Evolutionary conservation across 1,140 invertebrate genomes (phyloP).

Genomic region (Ceratitis capitata): DNA sequence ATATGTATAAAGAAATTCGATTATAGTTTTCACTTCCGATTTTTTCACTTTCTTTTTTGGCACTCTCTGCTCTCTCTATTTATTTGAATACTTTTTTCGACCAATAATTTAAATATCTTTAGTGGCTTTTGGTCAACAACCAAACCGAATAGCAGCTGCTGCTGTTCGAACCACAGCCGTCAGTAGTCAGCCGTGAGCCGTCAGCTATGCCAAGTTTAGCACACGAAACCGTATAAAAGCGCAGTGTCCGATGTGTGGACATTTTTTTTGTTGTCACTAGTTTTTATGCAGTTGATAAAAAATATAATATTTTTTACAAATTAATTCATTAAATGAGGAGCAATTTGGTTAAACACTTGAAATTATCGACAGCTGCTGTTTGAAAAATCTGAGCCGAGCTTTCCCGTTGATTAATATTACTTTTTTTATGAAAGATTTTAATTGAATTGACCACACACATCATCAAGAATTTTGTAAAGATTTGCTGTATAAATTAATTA

Average conservation of each 20-base stretch:
- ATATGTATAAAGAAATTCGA: background rate
- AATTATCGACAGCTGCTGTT: slow-evolving; percentile 3
- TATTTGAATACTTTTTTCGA: background rate
- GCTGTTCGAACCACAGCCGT: background rate
- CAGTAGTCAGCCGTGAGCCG: background rate
- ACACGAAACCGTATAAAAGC: slow-evolving; percentile 33
- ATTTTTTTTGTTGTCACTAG: background rate
- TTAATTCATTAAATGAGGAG: background rate
- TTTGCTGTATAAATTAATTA: too few species aligned
- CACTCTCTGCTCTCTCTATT: background rate
- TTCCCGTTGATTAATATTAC: too few species aligned
- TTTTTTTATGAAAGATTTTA: too few species aligned
- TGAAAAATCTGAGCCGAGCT: background rate
- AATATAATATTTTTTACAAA: background rate
- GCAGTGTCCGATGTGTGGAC: background rate
- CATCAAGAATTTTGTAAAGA: too few species aligned
- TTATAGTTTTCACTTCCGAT: slow-evolving; percentile 23
- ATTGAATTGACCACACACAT: background rate
- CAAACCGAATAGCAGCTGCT: background rate
- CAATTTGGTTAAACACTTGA: background rate
- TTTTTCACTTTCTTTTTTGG: slow-evolving; percentile 19
- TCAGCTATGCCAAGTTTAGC: background rate
- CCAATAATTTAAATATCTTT: background rate
- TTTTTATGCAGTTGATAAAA: background rate
- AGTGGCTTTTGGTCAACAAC: background rate